Evolutionary conservation across 2,797 vertebrate species (phyloP).

Genomic region (Taeniopygia guttata): DNA sequence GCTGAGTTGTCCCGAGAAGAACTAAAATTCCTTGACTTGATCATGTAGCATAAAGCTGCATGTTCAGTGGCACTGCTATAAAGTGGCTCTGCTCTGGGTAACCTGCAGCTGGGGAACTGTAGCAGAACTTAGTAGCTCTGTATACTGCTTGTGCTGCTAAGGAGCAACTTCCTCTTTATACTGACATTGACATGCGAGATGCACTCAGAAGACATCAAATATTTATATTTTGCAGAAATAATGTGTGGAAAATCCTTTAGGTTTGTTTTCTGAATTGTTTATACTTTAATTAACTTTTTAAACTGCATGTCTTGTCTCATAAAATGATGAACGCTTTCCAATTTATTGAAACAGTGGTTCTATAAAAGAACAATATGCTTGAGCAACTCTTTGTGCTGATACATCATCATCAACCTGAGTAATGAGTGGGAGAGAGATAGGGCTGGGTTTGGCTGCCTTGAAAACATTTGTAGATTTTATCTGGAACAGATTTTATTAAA

Average conservation of each 20-base stretch:
- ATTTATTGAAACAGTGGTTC: constrained; percentile 83
- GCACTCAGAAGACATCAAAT: neutral
- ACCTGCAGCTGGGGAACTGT: neutral
- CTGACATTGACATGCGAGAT: fast-evolving
- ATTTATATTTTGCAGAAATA: neutral
- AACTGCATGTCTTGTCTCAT: constrained; percentile 61
- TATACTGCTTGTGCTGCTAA: neutral
- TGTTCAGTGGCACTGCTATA: neutral
- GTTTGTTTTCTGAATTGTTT: constrained; percentile 38
- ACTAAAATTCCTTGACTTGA: neutral
- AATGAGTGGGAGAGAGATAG: constrained; percentile 47
- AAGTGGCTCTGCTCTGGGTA: neutral
- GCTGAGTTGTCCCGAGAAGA: neutral
- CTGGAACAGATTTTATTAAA: constrained; percentile 81
- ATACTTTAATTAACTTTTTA: constrained; percentile 68
- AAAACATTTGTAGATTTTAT: constrained; percentile 78
- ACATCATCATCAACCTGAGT: constrained; percentile 67
- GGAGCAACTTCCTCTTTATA: neutral
- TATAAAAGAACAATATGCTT: constrained; percentile 75
- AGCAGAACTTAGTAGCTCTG: neutral
- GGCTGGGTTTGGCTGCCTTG: constrained; percentile 52
- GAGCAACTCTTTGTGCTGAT: constrained; percentile 50
- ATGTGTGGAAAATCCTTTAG: constrained; percentile 13
- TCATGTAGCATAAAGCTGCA: neutral
- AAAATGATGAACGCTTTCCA: constrained; percentile 82